Evolutionary conservation across 64 coral and sea anemone species (phyloP), one percentile per base, ranked within the genome.

Genomic region (Dendronephthya gigantea): DNA sequence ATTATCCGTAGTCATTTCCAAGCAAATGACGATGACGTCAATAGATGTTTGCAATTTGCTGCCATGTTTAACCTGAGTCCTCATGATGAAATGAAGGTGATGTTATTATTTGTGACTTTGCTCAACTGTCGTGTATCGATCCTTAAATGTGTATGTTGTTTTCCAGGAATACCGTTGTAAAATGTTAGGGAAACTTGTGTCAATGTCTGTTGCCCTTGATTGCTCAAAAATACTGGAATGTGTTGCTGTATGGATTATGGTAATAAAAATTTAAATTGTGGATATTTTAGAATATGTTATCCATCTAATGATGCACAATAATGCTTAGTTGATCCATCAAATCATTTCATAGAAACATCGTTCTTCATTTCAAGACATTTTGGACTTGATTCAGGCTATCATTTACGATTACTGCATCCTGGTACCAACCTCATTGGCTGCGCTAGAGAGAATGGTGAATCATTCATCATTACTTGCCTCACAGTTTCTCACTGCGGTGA

Each of bases 291-390:
- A 52, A 16, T 52, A 1, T 16, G 13, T 52, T 52, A 22, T 1
- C 23, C 50, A 52, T 22, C 50, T 52, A 12, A 52, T 66, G 58
- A 2, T 30, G 19, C 58, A 66, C 58, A n/a, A 66, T 66, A n/a
- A 15, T 22, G 19, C 29, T 66, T 66, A 66, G 41, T 45, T 45
- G 11, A 45, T 6, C 41, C 41, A 66, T 5, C 58, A n/a, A 66
- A n/a, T 34, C 29, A 36, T 79, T 79, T 79, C 12, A 27, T 34
- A 79, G 72, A 79, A 79, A 79, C 72, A 79, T 79, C 72, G 72
- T 79, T 35, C 19, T 35, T 79, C 36, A 39, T 19, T 79, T 12
- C 72, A 39, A 34, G 72, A 79, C 36, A 79, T 79, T 79, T 29
- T 79, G 36, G 72, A 79, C 72, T 39, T 79, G 30, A 79, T 79